These are phyloP conservation scores for Musca domestica DNA, from an alignment of 1,140 invertebrate species.

Conservation along the genomic window DNA sequence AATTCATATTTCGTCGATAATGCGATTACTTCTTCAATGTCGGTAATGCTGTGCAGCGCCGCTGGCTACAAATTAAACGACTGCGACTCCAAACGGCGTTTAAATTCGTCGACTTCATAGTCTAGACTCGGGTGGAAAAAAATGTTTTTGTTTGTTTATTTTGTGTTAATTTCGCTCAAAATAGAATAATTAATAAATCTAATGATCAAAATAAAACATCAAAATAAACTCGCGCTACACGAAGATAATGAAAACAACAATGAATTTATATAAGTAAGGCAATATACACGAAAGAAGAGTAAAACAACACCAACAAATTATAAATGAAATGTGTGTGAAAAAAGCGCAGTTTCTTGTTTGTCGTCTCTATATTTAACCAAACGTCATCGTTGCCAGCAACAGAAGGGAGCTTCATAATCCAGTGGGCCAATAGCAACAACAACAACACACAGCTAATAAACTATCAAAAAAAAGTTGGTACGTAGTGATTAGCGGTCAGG, in stretches of 20 bases:
- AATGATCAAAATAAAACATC: conserved; percentile 15
- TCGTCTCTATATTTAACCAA: conserved; percentile 5
- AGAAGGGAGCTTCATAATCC: not conserved
- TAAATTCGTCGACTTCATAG: too few species aligned
- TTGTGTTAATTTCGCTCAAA: conserved; percentile 7
- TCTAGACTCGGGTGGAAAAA: conserved; percentile 17
- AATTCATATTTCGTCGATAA: too few species aligned
- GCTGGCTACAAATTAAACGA: too few species aligned
- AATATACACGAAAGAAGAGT: not conserved
- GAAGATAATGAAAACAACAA: conserved; percentile 1
- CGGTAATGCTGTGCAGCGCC: too few species aligned
- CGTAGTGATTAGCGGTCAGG: conserved; percentile 11
- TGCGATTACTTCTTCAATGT: too few species aligned
- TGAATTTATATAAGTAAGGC: conserved; percentile 16
- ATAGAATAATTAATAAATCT: conserved; percentile 12
- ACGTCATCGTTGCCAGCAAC: too few species aligned
- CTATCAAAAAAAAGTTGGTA: not conserved
- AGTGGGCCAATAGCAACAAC: conserved; percentile 4
- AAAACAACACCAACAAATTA: conserved; percentile 12
- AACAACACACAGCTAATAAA: not conserved
- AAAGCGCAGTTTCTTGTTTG: conserved; percentile 14
- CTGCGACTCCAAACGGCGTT: too few species aligned
- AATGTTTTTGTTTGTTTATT: conserved; percentile 25
- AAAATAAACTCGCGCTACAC: not conserved
- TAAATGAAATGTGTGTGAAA: conserved; percentile 18